Base-by-base conservation (phyloP, 1,140 invertebrate species). In the Scaptomyza graminum region DNA sequence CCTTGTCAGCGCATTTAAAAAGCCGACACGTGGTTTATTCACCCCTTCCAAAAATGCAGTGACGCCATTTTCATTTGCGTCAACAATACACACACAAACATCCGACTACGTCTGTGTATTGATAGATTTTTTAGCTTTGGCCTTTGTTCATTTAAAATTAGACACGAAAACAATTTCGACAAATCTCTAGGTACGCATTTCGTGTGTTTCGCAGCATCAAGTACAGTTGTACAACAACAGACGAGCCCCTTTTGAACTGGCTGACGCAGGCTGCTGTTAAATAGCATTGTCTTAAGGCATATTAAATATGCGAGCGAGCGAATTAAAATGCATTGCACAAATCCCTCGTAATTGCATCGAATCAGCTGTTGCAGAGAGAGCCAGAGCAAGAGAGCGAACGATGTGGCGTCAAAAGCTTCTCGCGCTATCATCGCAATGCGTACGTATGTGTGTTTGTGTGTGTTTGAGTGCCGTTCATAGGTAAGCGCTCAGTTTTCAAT, bases 71-170 rank as follows among this genome's bases (percentile, higher is more conserved):
- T 57, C 52, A 74, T 69, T 69, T 74, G 59, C 71, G 71, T 74
- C 71, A 74, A 72, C 55, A 65, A 72, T 51, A 49, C 25, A 49
- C 25, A 56, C 5, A 31, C 18, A 34, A 37, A 54, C 11, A 49
- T 18, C 6, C 12, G 63, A 60, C 22, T 74, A 68, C 71, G 71
- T 74, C 66, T 69, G 66, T 47, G 56, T 39, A 22, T 39, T 43
- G 60, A 55, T 50, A 13, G 51, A 31, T 25, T 56, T 67, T 72
- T 71, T 54, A 61, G 56, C 49, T 65, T 63, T 75, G n/a, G 60
- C 56, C 70, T 75, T 54, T 55, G 82, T 78, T 87, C 78, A 76
- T 82, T 85, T 85, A 85, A 78, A 78, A 78, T 82, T 85, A 85
- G 82, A 66, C 37, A 65, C 66, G 52, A 64, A 82, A 78, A 74